Percentiles rank a stretch among this genome's conserved stretches.
Conservation (phyloP, 2,797 vertebrate genomes). For the Acanthurus tractus region DNA sequence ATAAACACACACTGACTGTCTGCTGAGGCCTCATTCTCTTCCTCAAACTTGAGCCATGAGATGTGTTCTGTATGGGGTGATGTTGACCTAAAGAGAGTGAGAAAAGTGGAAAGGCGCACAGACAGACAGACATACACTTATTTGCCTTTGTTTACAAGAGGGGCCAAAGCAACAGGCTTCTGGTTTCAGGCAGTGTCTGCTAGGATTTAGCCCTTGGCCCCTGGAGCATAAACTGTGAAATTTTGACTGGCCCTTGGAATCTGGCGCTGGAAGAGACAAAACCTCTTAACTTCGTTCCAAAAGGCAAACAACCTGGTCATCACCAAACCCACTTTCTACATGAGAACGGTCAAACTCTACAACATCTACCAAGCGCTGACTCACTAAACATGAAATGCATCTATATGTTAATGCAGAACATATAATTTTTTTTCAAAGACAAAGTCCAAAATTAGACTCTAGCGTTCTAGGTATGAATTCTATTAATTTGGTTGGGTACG, state of each 20-base stretch:
- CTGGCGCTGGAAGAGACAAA: slow-evolving; percentile 45
- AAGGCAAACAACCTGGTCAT: slow-evolving; percentile 10
- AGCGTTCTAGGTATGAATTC: neutral
- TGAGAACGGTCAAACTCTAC: neutral
- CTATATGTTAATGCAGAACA: neutral
- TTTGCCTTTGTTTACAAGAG: slow-evolving; percentile 65
- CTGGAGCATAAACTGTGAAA: slow-evolving; percentile 67
- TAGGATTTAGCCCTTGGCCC: slow-evolving; percentile 64
- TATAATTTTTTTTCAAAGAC: neutral
- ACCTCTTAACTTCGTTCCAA: slow-evolving; percentile 43
- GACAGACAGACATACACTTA: slow-evolving; percentile 6
- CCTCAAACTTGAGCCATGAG: slow-evolving; percentile 50
- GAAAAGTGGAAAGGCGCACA: slow-evolving; percentile 33
- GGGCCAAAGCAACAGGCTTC: slow-evolving; percentile 62
- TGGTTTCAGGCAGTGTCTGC: slow-evolving; percentile 72
- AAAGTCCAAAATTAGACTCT: neutral
- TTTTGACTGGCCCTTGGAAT: slow-evolving; percentile 55
- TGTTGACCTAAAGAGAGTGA: slow-evolving; percentile 48
- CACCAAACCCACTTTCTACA: neutral
- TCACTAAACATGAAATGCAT: neutral
- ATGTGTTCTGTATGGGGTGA: slow-evolving; percentile 42
- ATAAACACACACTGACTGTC: neutral
- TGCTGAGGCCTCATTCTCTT: slow-evolving; percentile 34
- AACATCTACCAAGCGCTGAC: neutral
- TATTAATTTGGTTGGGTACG: neutral